These are phyloP conservation scores for Onychorhynchus coronatus DNA, from an alignment of 2,113 vertebrate genomes.

Conservation along the genomic window DNA sequence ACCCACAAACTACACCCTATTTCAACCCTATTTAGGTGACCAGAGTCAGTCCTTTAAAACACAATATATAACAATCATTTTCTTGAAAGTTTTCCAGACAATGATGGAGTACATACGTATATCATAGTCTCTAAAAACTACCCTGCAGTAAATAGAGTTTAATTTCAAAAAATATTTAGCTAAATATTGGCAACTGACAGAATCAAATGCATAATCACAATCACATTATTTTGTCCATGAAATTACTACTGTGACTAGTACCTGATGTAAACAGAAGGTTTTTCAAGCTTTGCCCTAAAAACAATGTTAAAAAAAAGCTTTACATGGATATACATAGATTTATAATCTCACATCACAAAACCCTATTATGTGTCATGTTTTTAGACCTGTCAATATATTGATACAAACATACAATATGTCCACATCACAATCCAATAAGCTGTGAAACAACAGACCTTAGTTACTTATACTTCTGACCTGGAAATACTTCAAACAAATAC, in stretches of 20 bases:
- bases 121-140: background rate
- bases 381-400: background rate
- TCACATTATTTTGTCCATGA: background rate
- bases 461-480: background rate
- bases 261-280: background rate
- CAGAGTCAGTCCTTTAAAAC: background rate
- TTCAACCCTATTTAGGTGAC: background rate
- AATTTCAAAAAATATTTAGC: background rate
- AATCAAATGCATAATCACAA: background rate
- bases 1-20: background rate
- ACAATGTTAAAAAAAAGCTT: background rate
- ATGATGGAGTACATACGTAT: background rate
- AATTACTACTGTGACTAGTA: background rate
- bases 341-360: background rate
- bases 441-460: background rate
- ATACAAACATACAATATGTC: accelerated
- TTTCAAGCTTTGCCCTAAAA: background rate
- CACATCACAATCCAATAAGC: background rate
- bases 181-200: background rate
- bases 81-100: background rate
- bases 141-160: background rate
- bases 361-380: accelerated
- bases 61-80: background rate
- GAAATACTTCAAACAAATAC: background rate
- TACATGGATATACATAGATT: background rate